Base-by-base conservation (phyloP, 2,888 invertebrate species). In the Dexiosoma caninum region DNA sequence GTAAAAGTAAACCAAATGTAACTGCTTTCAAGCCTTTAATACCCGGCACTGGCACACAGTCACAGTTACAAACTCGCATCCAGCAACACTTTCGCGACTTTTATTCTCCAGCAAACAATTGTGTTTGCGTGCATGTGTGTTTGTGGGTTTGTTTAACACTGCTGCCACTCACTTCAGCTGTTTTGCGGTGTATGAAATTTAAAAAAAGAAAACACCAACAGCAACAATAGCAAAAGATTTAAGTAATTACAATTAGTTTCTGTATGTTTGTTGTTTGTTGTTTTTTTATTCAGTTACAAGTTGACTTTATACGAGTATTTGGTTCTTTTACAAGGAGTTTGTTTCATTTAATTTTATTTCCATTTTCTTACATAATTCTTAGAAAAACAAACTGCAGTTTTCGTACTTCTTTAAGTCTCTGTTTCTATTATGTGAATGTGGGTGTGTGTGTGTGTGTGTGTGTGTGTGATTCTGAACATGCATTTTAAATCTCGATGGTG, bases 221-320 rank as follows among this genome's bases (percentile, higher is more conserved):
- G n/a, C n/a, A n/a, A n/a, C n/a, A n/a, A n/a, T n/a, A n/a, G n/a
- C n/a, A 23, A 71, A 64, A 64, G 51, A 64, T 70, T 75, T 75
- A 80, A 80, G 75, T 80, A 80, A 80, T 80, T 80, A 75, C 79
- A 80, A 80, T 80, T 80, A 80, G 79, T 79, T 78, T 30, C 12
- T 75, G 55, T 55, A 7, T 46, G 55, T 59, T 46, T 70, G 57
- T 49, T 27, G 21, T 9, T n/a, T 40, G n/a, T 7, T 35, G 14
- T 70, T 9, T 35, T 32, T 59, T 75, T 59, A 59, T 75, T 75
- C 32, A 75, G 60, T 78, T 72, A 74, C 62, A 55, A n/a, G 78
- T 67, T 78, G 66, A 60, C 51, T 78, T 72, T 57, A 72, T n/a
- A n/a, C n/a, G n/a, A n/a, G n/a, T n/a, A n/a, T n/a, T n/a, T n/a